Conservation (phyloP, 30 jellyfish, hydroid and myxozoan genomes). For the Aurelia coerulea region DNA sequence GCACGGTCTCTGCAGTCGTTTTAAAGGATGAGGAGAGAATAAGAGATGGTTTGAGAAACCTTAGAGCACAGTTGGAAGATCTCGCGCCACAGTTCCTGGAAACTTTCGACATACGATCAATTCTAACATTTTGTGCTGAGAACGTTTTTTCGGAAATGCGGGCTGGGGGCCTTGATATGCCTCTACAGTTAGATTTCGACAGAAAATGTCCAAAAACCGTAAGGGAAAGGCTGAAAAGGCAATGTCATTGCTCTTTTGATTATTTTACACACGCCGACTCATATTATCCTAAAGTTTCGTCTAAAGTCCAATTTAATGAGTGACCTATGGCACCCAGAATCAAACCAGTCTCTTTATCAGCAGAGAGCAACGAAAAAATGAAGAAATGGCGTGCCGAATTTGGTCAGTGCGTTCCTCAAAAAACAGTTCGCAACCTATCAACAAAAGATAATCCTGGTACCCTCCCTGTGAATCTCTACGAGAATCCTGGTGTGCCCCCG, state of each 20-base stretch:
- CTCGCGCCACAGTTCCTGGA: conserved; percentile 8
- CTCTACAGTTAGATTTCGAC: conserved; percentile 31
- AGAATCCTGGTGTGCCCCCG: neutral
- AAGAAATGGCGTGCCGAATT: conserved; percentile 25
- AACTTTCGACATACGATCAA: conserved; percentile 24
- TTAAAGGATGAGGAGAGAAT: conserved; percentile 18
- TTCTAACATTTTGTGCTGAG: conserved; percentile 18
- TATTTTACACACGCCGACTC: conserved; percentile 5
- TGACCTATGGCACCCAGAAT: conserved; percentile 29
- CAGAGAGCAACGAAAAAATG: neutral
- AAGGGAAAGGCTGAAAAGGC: conserved; percentile 35
- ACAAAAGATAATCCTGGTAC: conserved; percentile 36
- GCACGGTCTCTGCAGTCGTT: conserved; percentile 34
- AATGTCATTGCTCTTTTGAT: conserved; percentile 36
- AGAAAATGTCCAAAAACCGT: conserved; percentile 37
- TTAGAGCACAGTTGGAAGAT: conserved; percentile 2
- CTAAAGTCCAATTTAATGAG: conserved; percentile 7
- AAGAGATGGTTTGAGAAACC: conserved; percentile 6
- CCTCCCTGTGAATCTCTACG: conserved; percentile 25
- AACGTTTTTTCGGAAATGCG: conserved; percentile 20
- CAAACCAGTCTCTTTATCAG: conserved; percentile 3
- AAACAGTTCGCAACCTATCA: conserved; percentile 30
- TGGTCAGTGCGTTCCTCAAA: conserved; percentile 41
- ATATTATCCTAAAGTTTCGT: conserved; percentile 14
- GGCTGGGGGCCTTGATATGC: conserved; percentile 38